Conservation (phyloP, 2,888 invertebrate species). For the Strigamia transsilvanica region DNA sequence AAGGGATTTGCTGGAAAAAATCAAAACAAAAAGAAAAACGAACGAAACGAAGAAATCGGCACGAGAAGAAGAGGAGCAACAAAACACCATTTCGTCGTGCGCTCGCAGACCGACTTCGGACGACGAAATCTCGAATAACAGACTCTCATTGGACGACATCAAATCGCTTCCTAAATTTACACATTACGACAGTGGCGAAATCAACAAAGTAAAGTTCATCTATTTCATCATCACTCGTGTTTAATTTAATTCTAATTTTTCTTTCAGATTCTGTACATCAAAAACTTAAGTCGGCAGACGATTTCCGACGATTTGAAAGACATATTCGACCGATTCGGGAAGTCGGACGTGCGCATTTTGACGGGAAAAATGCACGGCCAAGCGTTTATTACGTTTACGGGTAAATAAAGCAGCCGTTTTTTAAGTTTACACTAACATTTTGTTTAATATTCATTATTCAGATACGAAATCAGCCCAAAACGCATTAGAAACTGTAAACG, state of each 20-base stretch:
- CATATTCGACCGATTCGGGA: slow-evolving; percentile 49
- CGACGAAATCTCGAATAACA: slow-evolving; percentile 51
- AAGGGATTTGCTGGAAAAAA: slow-evolving; percentile 17
- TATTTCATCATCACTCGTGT: not conserved
- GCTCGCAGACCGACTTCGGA: slow-evolving; percentile 37
- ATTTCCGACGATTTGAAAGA: slow-evolving; percentile 48
- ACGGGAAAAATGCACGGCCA: slow-evolving; percentile 55
- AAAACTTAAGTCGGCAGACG: slow-evolving; percentile 52
- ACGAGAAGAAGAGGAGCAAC: not conserved
- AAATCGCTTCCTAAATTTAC: slow-evolving; percentile 51
- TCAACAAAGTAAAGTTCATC: slow-evolving; percentile 40
- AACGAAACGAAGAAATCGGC: not conserved
- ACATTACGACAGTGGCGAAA: slow-evolving; percentile 51
- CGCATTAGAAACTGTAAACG: slow-evolving; percentile 53
- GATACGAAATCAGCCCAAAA: slow-evolving; percentile 41
- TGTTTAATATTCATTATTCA: not conserved
- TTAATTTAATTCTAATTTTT: slow-evolving; percentile 3
- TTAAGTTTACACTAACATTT: not conserved
- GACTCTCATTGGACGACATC: slow-evolving; percentile 50
- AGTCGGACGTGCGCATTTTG: slow-evolving; percentile 40
- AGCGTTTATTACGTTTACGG: slow-evolving; percentile 54
- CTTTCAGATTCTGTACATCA: slow-evolving; percentile 53
- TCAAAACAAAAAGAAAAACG: slow-evolving; percentile 31
- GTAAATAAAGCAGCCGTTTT: not conserved
- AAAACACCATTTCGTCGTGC: not conserved